Base-by-base conservation (phyloP, 2,888 invertebrate genomes). In the Ariolimax columbianus region DNA sequence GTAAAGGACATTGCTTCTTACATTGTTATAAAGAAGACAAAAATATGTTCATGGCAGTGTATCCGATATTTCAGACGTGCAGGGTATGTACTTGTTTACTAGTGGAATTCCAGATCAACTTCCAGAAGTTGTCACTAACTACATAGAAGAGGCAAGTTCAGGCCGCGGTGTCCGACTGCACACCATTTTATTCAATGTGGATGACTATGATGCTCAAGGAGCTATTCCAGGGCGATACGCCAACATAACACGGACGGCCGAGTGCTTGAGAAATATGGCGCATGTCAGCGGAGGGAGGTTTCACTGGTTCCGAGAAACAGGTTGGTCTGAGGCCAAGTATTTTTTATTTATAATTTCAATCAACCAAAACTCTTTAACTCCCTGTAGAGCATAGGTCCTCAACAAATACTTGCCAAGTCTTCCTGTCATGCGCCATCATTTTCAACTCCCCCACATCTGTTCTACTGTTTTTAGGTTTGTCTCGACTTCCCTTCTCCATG, bases 261-360 rank as follows among this genome's bases (percentile, higher is more conserved):
- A 94, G 83, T 91, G 92, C 85, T 89, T 94, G 73, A 84, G 94
- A 30, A 91, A 91, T 78, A 87, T 94, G 91, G 93, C 94, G 14
- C 94, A 94, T 87, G 90, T 92, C 77, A 92, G 92, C 78, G 91
- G 90, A 14, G 94, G 94, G n/a, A 90, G 94, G 75, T 94, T 94
- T 86, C 94, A 94, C 88, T 94, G 94, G 94, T 94, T 94, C 87
- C 90, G 94, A 84, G 94, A 94, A 88, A 94, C 94, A 88, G 94
- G 94, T 93, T 80, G 77, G 86, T 82, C n/a, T 11, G 26, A 26
- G 19, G 40, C 1, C 40, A 26, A 30, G 17, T 36, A 55, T 66
- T 77, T 77, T 77, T 55, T 17, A 1, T 77, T n/a, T n/a, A n/a
- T n/a, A n/a, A n/a, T n/a, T n/a, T n/a, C n/a, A n/a, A n/a, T n/a